Evolutionary conservation across 2,797 vertebrate species (phyloP).

Genomic region (Intellagama lesueurii): DNA sequence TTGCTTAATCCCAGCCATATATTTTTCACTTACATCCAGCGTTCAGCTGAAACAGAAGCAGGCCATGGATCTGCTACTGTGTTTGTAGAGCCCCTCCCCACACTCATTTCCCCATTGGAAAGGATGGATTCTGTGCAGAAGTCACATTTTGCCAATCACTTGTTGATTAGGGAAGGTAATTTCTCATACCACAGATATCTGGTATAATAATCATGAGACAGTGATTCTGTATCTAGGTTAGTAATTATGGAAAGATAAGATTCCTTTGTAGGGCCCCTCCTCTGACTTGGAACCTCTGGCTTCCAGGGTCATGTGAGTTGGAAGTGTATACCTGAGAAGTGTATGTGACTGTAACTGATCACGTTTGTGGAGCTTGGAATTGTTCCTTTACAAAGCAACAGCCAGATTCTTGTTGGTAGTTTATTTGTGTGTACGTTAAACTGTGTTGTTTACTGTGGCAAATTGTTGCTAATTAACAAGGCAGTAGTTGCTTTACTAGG

Average conservation of each 20-base stretch:
- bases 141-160: not conserved
- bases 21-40: no score
- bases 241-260: not conserved
- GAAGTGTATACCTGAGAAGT: conserved; percentile 20
- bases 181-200: not conserved
- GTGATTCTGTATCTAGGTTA: not conserved
- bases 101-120: not conserved
- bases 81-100: not conserved
- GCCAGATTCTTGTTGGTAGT: no score
- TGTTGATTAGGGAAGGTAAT: not conserved
- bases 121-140: not conserved
- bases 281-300: not conserved
- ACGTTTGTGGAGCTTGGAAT: conserved; percentile 13
- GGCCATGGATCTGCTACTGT: not conserved
- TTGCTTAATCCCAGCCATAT: not conserved
- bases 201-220: not conserved
- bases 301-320: not conserved
- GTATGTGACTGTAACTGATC: conserved; percentile 42
- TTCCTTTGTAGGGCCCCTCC: not conserved
- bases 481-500: no score
- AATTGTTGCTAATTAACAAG: no score
- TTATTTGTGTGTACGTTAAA: not conserved
- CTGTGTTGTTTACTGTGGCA: not conserved
- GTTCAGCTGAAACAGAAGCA: not conserved
- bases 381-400: no score